These are phyloP conservation scores for Iphiclides podalirius DNA, from an alignment of 2,888 invertebrate genomes.

Conservation along the genomic window DNA sequence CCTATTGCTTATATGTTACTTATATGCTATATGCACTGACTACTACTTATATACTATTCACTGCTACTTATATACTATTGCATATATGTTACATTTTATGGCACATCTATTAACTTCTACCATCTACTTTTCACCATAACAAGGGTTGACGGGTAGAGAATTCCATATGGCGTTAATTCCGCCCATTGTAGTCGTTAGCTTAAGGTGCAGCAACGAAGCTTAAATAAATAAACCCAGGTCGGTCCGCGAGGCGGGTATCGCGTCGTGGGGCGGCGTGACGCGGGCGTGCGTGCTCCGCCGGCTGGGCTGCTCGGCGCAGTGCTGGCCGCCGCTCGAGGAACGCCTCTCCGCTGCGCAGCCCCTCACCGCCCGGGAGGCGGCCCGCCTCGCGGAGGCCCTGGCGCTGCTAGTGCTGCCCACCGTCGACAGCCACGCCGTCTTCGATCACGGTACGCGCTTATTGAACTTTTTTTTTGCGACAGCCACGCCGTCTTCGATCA, in stretches of 20 bases:
- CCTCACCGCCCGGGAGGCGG: constrained; percentile 39
- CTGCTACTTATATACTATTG: too few species aligned
- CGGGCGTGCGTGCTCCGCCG: constrained; percentile 47
- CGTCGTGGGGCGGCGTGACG: constrained; percentile 60
- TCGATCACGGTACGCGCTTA: constrained; percentile 59
- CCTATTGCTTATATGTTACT: too few species aligned
- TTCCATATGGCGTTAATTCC: too few species aligned
- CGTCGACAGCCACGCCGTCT: constrained; percentile 49
- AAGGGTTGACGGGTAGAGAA: too few species aligned
- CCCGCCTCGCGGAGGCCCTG: constrained; percentile 49
- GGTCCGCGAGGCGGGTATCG: constrained; percentile 62
- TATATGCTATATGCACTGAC: too few species aligned
- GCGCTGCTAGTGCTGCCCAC: constrained; percentile 59
- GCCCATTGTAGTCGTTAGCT: too few species aligned
- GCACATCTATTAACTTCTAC: too few species aligned
- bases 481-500: constrained; percentile 52
- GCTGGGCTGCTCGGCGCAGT: constrained; percentile 41
- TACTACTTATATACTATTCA: too few species aligned
- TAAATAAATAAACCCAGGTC: too few species aligned
- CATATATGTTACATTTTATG: too few species aligned
- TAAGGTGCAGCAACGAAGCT: too few species aligned
- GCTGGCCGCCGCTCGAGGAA: constrained; percentile 53
- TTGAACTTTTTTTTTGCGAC: constrained; percentile 28
- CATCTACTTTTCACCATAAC: too few species aligned
- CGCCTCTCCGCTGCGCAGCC: constrained; percentile 30